These are phyloP conservation scores for Melanotaenia trifasciata DNA, from an alignment of 2,797 vertebrate genomes.

Conservation along the genomic window DNA sequence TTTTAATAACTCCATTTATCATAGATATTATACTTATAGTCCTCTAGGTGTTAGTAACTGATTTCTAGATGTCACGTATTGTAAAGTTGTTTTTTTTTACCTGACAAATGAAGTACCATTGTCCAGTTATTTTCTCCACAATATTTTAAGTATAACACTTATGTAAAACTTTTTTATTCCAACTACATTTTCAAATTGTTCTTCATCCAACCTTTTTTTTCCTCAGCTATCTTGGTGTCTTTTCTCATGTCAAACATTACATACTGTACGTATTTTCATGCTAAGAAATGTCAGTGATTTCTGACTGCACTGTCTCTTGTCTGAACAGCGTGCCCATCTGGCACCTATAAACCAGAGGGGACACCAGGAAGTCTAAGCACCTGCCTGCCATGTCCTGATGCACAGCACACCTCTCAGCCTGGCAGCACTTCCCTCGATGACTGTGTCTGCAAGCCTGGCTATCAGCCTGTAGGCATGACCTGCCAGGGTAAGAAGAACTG, in stretches of 20 bases:
- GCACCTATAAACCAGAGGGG: constrained; percentile 93
- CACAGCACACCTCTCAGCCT: constrained; percentile 90
- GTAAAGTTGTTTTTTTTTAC: too few species aligned
- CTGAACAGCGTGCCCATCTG: constrained; percentile 89
- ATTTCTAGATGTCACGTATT: too few species aligned
- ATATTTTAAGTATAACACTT: too few species aligned
- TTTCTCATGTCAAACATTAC: background rate
- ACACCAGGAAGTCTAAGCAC: constrained; percentile 91
- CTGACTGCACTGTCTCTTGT: background rate
- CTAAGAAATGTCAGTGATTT: background rate
- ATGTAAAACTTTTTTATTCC: constrained; percentile 19
- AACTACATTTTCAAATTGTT: constrained; percentile 22
- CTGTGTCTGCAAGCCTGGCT: constrained; percentile 90
- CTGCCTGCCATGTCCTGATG: constrained; percentile 88
- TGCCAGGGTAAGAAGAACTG: constrained; percentile 86
- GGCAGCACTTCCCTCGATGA: constrained; percentile 90
- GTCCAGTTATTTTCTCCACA: too few species aligned
- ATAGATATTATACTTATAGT: background rate
- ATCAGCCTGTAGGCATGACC: constrained; percentile 81
- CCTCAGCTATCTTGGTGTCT: constrained; percentile 3
- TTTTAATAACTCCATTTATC: background rate
- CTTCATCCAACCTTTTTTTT: constrained; percentile 13
- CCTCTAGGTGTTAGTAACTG: background rate
- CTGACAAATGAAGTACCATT: too few species aligned
- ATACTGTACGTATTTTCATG: background rate